Base-by-base conservation (phyloP, 2,113 vertebrate genomes). In the Lipotes vexillifer region DNA sequence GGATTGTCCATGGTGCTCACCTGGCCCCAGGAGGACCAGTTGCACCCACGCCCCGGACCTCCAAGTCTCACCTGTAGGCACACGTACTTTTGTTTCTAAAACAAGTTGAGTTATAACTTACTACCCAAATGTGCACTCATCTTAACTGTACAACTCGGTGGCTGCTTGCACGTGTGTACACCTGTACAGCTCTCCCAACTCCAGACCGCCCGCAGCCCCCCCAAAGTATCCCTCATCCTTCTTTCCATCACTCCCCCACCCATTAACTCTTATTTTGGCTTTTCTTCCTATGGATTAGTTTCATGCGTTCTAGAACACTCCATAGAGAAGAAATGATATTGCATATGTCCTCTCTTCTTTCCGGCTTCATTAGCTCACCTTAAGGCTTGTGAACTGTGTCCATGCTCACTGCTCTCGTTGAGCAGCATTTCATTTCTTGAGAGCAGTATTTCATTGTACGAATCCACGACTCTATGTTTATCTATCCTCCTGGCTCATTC, bases 381-480 rank as follows among this genome's bases (percentile, higher is more conserved):
- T 18, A 9, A 1, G 18, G 46, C 12, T 3, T 14, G 31, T 6
- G 69, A 21, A 49, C 74, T 9, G 29, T 33, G 18, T 31, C 33
- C 6, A 1, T 4, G 38, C 18, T 84, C 59, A 6, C 6, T 3
- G 44, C 21, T n/a, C 33, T 25, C 4, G 23, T 2, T 17, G 36
- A 31, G 12, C 3, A 27, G 6, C 1, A 0, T 11, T 18, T 20
- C 57, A 49, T 49, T 49, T 49, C 3, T 49, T 0, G 49, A 17
- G 49, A 52, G 55, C 18, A 6, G 55, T 20, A 55, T 20, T 52
- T 52, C 59, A 38, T 3, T 2, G 8, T 0, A 4, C 0, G 29
- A 27, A 38, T n/a, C 25, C 13, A 17, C 5, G 12, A 10, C 5
- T 0, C 0, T 17, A 2, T 15, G 17, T n/a, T 55, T 1, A 8